A percentile compares a stretch with the other conserved stretches of the same genome.
Conservation (phyloP, 2,888 invertebrate genomes). For the Rotaria magnacalcarata region DNA sequence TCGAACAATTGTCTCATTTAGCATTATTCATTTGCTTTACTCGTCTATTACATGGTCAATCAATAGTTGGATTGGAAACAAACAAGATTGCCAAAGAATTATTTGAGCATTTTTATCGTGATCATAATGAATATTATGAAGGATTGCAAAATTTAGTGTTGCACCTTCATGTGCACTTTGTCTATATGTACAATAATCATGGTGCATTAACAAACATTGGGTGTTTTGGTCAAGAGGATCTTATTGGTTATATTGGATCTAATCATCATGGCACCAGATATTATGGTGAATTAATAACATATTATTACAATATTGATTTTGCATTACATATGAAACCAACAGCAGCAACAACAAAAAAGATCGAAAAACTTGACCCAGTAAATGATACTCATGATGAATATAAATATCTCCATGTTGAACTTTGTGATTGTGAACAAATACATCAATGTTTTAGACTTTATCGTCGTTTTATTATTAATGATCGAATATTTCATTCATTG, state of each 20-base stretch:
- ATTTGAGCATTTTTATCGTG: background rate
- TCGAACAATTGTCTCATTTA: background rate
- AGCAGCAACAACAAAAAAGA: too few relatives aligned
- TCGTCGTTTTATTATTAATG: too few relatives aligned
- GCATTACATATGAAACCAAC: background rate
- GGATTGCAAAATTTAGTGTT: background rate
- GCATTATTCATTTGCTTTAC: background rate
- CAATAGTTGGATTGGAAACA: background rate
- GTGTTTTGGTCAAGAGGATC: background rate
- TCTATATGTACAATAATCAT: background rate
- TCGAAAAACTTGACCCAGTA: too few relatives aligned
- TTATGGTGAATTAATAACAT: background rate
- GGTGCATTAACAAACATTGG: background rate
- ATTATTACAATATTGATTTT: background rate
- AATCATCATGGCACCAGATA: background rate
- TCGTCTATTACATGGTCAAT: background rate
- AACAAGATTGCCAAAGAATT: background rate
- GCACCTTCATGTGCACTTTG: background rate
- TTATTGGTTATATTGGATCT: background rate
- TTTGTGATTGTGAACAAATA: too few relatives aligned
- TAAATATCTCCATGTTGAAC: too few relatives aligned
- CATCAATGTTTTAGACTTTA: too few relatives aligned
- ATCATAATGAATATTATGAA: background rate
- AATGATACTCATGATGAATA: too few relatives aligned
- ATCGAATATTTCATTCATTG: too few relatives aligned